These are phyloP conservation scores for Caenorhabditis latens DNA, from an alignment of 1,140 invertebrate genomes.

Conservation along the genomic window DNA sequence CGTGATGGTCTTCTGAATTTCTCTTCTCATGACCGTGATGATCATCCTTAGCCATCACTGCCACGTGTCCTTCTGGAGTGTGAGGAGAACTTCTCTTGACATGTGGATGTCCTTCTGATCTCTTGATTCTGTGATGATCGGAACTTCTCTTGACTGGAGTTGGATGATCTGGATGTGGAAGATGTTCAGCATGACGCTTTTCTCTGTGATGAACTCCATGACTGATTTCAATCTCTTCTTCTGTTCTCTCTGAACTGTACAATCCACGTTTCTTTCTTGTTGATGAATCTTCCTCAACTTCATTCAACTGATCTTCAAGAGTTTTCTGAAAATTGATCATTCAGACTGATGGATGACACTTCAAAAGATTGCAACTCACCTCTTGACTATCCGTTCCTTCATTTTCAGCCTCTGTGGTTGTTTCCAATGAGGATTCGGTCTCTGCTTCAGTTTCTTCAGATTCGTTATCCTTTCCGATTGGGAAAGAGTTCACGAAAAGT, in stretches of 20 bases:
- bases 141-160: slow-evolving; percentile 13
- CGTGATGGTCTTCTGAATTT: slow-evolving; percentile 8
- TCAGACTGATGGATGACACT: too few species aligned
- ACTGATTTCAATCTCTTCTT: slow-evolving; percentile 34
- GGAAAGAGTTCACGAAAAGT: slow-evolving; percentile 23
- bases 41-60: slow-evolving; percentile 2
- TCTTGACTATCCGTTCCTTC: not conserved
- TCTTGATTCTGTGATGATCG: slow-evolving; percentile 36
- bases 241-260: slow-evolving; percentile 35
- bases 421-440: not conserved
- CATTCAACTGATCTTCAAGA: not conserved
- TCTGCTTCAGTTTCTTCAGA: slow-evolving; percentile 9
- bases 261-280: slow-evolving; percentile 21
- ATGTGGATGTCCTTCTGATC: slow-evolving; percentile 38
- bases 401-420: slow-evolving; percentile 32
- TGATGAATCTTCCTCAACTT: not conserved
- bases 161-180: slow-evolving; percentile 14
- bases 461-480: slow-evolving; percentile 30
- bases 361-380: not conserved
- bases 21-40: slow-evolving; percentile 26
- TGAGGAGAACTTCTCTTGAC: not conserved
- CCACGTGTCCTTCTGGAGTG: not conserved
- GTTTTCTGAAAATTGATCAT: not conserved
- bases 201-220: slow-evolving; percentile 20
- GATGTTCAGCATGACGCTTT: slow-evolving; percentile 33